These are phyloP conservation scores for Linyphia triangularis DNA, from an alignment of 2,888 invertebrate species.

Conservation along the genomic window DNA sequence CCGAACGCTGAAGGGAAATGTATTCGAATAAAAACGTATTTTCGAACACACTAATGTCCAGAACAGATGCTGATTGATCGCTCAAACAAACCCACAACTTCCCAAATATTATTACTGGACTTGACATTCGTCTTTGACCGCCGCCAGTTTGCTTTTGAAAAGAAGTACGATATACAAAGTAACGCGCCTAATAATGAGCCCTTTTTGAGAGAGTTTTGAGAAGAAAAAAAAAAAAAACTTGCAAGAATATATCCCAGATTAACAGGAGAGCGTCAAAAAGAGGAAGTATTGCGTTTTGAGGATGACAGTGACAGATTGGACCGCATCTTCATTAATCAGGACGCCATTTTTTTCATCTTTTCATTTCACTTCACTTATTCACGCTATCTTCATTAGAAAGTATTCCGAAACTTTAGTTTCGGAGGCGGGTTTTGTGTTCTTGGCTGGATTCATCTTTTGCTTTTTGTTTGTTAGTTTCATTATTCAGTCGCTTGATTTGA, in stretches of 20 bases:
- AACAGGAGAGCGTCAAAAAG: background rate
- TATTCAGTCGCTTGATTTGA: background rate
- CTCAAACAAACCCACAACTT: background rate
- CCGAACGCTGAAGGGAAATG: no score
- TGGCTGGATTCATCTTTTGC: no score
- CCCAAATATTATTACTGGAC: background rate
- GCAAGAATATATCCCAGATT: background rate
- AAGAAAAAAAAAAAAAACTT: background rate
- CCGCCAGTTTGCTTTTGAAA: background rate
- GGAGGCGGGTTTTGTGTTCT: background rate
- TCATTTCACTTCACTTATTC: background rate
- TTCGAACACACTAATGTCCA: no score
- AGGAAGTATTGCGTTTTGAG: constrained; percentile 9
- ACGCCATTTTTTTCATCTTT: background rate
- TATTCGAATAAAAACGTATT: no score
- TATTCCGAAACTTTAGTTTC: background rate
- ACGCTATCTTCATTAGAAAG: background rate
- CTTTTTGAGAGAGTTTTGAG: background rate
- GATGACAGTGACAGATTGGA: constrained; percentile 48
- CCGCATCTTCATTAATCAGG: constrained; percentile 40
- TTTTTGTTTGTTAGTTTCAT: background rate
- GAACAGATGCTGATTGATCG: no score
- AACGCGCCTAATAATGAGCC: constrained; percentile 25
- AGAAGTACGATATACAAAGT: background rate
- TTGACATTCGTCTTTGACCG: background rate